These are phyloP conservation scores for Troilus luridus DNA, from an alignment of 2,888 invertebrate genomes.

Conservation along the genomic window DNA sequence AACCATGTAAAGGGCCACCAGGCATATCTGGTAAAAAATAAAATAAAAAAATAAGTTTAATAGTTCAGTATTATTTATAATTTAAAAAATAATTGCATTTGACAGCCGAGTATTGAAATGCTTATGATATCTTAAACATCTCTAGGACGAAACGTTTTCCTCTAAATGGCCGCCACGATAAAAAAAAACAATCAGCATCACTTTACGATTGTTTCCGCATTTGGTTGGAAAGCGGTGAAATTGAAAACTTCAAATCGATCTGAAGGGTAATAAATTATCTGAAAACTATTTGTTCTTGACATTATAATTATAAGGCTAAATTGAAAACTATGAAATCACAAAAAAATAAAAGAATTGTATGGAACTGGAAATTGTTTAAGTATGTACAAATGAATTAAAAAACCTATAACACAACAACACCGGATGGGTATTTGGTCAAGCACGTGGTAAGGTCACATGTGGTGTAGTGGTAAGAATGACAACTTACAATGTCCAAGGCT, in stretches of 20 bases:
- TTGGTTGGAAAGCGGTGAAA: background rate
- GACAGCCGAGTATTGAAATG: background rate
- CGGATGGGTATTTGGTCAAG: too few relatives aligned
- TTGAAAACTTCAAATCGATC: background rate
- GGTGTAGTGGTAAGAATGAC: too few relatives aligned
- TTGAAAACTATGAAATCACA: too few relatives aligned
- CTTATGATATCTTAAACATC: background rate
- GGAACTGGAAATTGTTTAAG: too few relatives aligned
- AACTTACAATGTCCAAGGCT: too few relatives aligned
- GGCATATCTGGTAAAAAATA: too few relatives aligned
- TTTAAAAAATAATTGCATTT: background rate
- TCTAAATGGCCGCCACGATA: background rate
- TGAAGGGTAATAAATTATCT: background rate
- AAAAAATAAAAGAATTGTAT: too few relatives aligned
- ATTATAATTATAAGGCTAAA: background rate
- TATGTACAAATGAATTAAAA: too few relatives aligned
- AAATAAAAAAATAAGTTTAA: too few relatives aligned
- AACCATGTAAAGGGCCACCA: too few relatives aligned
- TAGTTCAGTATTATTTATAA: background rate
- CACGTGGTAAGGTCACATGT: too few relatives aligned
- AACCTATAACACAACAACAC: too few relatives aligned
- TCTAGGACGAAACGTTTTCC: conserved; percentile 27
- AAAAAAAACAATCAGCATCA: background rate
- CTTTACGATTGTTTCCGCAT: conserved; percentile 1
- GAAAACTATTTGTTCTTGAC: background rate